These are phyloP conservation scores for Jacana jacana DNA, from an alignment of 2,113 vertebrate genomes.

Conservation along the genomic window DNA sequence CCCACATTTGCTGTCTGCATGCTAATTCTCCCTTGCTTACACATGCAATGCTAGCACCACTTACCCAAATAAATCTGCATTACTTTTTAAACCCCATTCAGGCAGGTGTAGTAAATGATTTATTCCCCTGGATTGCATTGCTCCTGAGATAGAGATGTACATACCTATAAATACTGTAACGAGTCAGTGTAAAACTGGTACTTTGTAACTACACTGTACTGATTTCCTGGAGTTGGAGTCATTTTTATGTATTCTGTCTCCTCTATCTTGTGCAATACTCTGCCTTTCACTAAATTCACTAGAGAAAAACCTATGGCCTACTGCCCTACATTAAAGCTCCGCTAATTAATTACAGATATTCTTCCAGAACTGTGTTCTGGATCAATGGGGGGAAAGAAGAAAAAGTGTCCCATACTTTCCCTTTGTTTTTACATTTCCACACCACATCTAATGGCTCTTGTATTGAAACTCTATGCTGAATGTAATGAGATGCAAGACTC, in stretches of 20 bases:
- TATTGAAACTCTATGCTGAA: slow-evolving; percentile 44
- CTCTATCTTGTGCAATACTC: neutral
- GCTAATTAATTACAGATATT: slow-evolving; percentile 57
- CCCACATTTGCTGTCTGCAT: slow-evolving; percentile 49
- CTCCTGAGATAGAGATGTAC: neutral
- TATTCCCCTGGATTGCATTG: neutral
- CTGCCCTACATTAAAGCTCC: slow-evolving; percentile 23
- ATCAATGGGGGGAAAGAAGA: neutral
- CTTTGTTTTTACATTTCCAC: slow-evolving; percentile 54
- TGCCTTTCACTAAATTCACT: neutral
- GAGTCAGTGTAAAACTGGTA: neutral
- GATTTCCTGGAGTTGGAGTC: neutral
- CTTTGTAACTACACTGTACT: neutral
- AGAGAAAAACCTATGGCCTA: slow-evolving; percentile 22
- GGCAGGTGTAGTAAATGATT: neutral
- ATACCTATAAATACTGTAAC: neutral
- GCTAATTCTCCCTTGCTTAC: slow-evolving; percentile 47
- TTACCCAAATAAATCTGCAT: neutral
- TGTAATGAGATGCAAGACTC: slow-evolving; percentile 68
- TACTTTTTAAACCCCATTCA: neutral
- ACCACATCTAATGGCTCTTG: slow-evolving; percentile 45
- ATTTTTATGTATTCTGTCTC: neutral
- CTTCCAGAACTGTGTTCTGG: slow-evolving; percentile 17
- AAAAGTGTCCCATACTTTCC: neutral
- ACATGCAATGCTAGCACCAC: neutral